Conservation (phyloP, 1,140 invertebrate genomes). For the Pygmarrhopalites habei region DNA sequence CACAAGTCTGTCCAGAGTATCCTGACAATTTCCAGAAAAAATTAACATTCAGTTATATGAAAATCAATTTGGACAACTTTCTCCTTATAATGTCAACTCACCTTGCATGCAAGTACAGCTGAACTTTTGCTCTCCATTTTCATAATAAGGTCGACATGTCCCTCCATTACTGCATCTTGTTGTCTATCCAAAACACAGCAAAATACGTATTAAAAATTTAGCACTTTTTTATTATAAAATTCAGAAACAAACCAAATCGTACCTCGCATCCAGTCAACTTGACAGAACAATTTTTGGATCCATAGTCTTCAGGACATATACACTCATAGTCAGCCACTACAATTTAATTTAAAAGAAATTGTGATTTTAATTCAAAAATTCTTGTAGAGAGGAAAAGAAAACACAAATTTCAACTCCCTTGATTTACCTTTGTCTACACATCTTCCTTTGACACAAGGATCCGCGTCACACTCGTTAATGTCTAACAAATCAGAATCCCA, state of each 20-base stretch:
- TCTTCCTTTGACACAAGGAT: constrained; percentile 48
- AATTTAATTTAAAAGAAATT: constrained; percentile 48
- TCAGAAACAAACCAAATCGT: too few species aligned
- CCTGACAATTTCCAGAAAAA: too few species aligned
- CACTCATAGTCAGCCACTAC: constrained; percentile 62
- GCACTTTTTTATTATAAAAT: too few species aligned
- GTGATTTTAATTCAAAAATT: neutral
- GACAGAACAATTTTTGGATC: constrained; percentile 91
- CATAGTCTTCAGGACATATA: constrained; percentile 66
- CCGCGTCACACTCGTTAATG: constrained; percentile 63
- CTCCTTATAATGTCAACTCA: too few species aligned
- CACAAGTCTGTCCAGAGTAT: constrained; percentile 47
- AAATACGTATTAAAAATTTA: too few species aligned
- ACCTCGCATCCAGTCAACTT: constrained; percentile 68
- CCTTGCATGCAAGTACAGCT: constrained; percentile 76
- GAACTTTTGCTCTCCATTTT: constrained; percentile 70
- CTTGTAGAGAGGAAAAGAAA: constrained; percentile 48
- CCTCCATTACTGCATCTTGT: too few species aligned
- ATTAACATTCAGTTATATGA: too few species aligned
- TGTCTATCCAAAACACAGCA: too few species aligned
- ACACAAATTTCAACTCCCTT: too few species aligned
- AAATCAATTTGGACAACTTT: too few species aligned
- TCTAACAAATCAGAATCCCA: too few species aligned
- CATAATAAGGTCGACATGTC: constrained; percentile 70
- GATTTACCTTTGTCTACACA: constrained; percentile 55